Evolutionary conservation across 1,140 invertebrate species (phyloP).

Genomic region (Caerostris darwini): DNA sequence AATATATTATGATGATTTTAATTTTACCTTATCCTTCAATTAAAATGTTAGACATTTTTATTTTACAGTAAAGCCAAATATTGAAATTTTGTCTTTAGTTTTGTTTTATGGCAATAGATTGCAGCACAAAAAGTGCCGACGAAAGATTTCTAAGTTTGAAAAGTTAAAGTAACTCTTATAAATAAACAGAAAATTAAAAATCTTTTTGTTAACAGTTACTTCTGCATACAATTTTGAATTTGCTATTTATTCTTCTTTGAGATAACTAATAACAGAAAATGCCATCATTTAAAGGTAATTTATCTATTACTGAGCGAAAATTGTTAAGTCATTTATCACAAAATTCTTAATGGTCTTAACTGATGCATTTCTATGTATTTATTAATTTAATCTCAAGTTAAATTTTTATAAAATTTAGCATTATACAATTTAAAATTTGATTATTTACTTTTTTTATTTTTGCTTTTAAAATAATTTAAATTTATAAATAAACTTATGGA

Average conservation of each 20-base stretch:
- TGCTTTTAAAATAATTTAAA: too few species aligned
- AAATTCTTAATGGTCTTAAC: background rate
- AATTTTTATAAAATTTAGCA: too few species aligned
- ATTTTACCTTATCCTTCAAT: too few species aligned
- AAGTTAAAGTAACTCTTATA: background rate
- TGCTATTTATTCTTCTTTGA: background rate
- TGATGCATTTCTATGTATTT: background rate
- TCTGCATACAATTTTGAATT: background rate
- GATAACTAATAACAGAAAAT: background rate
- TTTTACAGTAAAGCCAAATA: background rate
- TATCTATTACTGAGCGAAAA: background rate
- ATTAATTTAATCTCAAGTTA: too few species aligned
- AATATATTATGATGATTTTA: too few species aligned
- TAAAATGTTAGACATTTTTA: too few species aligned
- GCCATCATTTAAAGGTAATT: slow-evolving; percentile 58
- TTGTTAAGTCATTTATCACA: slow-evolving; percentile 45
- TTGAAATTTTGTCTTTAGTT: background rate
- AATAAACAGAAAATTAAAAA: background rate
- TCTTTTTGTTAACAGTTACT: background rate
- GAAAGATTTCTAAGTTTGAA: slow-evolving; percentile 10
- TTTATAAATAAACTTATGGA: too few species aligned
- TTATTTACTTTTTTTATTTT: too few species aligned
- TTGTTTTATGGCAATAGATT: background rate
- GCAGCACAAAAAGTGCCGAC: slow-evolving; percentile 15
- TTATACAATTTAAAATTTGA: too few species aligned